These are phyloP conservation scores for Charaxes varanes DNA, from an alignment of 1,140 invertebrate genomes.

Conservation along the genomic window DNA sequence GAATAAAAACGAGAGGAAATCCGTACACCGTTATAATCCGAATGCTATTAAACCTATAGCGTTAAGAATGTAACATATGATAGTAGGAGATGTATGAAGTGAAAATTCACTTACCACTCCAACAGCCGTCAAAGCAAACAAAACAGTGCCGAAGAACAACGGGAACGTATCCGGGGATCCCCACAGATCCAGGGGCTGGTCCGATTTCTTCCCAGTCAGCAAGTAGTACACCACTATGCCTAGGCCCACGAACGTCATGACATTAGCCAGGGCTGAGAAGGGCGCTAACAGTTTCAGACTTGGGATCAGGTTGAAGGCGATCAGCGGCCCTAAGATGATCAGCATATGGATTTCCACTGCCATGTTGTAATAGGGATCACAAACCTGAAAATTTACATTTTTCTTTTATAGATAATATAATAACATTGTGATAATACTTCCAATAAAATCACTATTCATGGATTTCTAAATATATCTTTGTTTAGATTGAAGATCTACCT, in stretches of 20 bases:
- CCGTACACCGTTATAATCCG: too few species aligned
- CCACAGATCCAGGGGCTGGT: slow-evolving; percentile 74
- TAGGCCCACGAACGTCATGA: slow-evolving; percentile 81
- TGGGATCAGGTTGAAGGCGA: slow-evolving; percentile 82
- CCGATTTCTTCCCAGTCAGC: slow-evolving; percentile 76
- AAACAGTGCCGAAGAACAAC: slow-evolving; percentile 89
- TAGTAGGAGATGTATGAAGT: too few species aligned
- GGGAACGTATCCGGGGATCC: slow-evolving; percentile 76
- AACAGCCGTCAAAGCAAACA: slow-evolving; percentile 93
- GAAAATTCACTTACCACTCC: slow-evolving; percentile 89
- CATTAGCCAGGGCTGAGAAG: slow-evolving; percentile 87
- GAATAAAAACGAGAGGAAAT: too few species aligned
- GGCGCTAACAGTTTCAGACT: slow-evolving; percentile 87
- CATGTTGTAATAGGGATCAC: slow-evolving; percentile 63
- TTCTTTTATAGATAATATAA: too few species aligned
- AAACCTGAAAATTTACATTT: slow-evolving; percentile 43
- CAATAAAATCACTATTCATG: too few species aligned
- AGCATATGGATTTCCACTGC: slow-evolving; percentile 75
- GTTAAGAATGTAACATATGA: too few species aligned
- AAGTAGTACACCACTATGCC: slow-evolving; percentile 82
- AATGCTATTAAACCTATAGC: too few species aligned
- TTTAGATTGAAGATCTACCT: too few species aligned
- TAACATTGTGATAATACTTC: too few species aligned
- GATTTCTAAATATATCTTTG: too few species aligned
- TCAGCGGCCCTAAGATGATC: slow-evolving; percentile 80